phyloP scores from a whole-genome alignment of 2,113 vertebrate species.

The Triplophysa tibetana region DNA sequence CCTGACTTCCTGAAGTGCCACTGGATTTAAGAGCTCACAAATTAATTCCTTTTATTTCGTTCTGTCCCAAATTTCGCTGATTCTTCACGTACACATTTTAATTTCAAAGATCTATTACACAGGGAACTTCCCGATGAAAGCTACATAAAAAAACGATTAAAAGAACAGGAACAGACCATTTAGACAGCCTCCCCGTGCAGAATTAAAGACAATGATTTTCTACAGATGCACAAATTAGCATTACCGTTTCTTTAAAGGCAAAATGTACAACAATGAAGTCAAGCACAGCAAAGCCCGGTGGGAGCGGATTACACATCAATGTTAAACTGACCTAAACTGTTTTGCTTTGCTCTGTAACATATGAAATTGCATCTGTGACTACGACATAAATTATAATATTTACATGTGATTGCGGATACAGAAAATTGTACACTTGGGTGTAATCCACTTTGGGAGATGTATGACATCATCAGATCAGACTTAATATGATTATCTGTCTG shows the following conservation, averaged over 20 bases:
- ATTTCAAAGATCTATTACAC: constrained; percentile 4
- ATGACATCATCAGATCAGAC: constrained; percentile 17
- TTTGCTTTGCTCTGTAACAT: neutral
- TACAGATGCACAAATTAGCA: constrained; percentile 22
- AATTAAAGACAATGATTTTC: constrained; percentile 19
- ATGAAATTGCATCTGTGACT: constrained; percentile 7
- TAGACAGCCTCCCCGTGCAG: neutral
- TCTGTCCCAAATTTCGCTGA: neutral
- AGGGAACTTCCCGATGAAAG: neutral
- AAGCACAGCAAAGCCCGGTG: neutral
- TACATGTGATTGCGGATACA: constrained; percentile 31
- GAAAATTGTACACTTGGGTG: constrained; percentile 25
- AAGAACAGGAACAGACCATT: neutral
- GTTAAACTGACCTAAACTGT: neutral
- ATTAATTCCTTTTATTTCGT: constrained; percentile 5
- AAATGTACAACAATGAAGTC: constrained; percentile 23
- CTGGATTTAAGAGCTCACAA: constrained; percentile 21
- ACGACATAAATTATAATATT: constrained; percentile 27
- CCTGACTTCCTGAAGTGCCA: constrained; percentile 3
- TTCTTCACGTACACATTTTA: constrained; percentile 2
- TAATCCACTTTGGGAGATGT: constrained; percentile 22
- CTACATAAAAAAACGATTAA: neutral
- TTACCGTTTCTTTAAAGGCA: constrained; percentile 9
- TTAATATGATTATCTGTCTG: neutral
- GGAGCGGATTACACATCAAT: constrained; percentile 8